These are phyloP conservation scores for Litoditis marina DNA, from an alignment of 2,888 invertebrate genomes.

Conservation along the genomic window DNA sequence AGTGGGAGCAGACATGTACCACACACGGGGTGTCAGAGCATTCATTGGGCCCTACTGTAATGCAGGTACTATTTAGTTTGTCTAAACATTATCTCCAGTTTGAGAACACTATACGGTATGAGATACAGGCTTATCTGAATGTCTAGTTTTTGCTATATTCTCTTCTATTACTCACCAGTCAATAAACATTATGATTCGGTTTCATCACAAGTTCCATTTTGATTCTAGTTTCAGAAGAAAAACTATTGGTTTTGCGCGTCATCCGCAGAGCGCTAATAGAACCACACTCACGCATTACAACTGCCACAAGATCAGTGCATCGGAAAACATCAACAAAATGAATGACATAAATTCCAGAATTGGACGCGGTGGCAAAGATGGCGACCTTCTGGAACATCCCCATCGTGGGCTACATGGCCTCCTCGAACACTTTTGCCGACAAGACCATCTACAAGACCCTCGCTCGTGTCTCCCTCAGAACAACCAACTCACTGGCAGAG, in stretches of 20 bases:
- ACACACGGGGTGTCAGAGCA: slow-evolving; percentile 56
- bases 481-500: slow-evolving; percentile 58
- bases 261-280: too few relatives aligned
- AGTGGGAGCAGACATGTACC: slow-evolving; percentile 60
- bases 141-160: neutral
- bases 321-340: too few relatives aligned
- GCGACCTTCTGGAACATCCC: slow-evolving; percentile 60
- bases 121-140: too few relatives aligned
- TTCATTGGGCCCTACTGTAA: slow-evolving; percentile 61
- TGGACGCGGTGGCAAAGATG: slow-evolving; percentile 58
- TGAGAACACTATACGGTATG: too few relatives aligned
- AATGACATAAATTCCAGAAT: slow-evolving; percentile 6
- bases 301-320: too few relatives aligned
- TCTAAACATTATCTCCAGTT: too few relatives aligned
- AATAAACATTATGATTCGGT: too few relatives aligned
- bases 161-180: neutral
- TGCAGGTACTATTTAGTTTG: too few relatives aligned
- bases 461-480: slow-evolving; percentile 56
- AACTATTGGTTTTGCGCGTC: too few relatives aligned
- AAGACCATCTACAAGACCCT: slow-evolving; percentile 58
- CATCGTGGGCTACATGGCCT: slow-evolving; percentile 60
- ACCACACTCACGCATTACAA: too few relatives aligned
- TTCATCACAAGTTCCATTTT: too few relatives aligned
- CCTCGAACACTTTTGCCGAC: slow-evolving; percentile 57
- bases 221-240: too few relatives aligned